Conservation (phyloP, 1,140 invertebrate species). For the Drosophila guanche region DNA sequence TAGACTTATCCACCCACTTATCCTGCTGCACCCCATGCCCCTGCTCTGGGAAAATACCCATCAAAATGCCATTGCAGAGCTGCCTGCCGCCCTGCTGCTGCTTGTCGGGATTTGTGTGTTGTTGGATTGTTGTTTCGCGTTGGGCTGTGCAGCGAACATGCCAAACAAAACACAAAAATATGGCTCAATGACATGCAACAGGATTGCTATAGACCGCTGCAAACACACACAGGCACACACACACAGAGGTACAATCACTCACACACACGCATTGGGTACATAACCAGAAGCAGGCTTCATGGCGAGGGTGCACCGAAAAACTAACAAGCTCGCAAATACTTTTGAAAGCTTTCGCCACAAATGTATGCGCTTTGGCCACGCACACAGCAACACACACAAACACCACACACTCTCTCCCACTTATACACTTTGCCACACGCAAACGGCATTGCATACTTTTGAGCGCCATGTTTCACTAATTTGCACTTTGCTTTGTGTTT, state of each 20-base stretch:
- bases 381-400: slow-evolving; percentile 13
- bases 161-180: slow-evolving; percentile 71
- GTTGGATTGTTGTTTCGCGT: slow-evolving; percentile 25
- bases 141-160: slow-evolving; percentile 55
- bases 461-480: slow-evolving; percentile 72
- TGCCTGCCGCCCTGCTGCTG: background rate
- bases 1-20: background rate
- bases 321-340: slow-evolving; percentile 79
- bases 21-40: background rate
- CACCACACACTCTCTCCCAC: background rate
- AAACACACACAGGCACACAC: slow-evolving; percentile 29
- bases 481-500: slow-evolving; percentile 69
- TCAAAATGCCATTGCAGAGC: slow-evolving; percentile 64
- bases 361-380: slow-evolving; percentile 65
- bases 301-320: slow-evolving; percentile 58
- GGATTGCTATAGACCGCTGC: slow-evolving; percentile 41
- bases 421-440: background rate
- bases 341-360: slow-evolving; percentile 78
- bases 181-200: slow-evolving; percentile 80
- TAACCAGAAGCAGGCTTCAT: slow-evolving; percentile 38
- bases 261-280: slow-evolving; percentile 9
- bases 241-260: slow-evolving; percentile 6
- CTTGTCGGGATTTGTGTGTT: slow-evolving; percentile 26
- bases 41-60: slow-evolving; percentile 9
- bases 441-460: slow-evolving; percentile 52